Conservation (phyloP, 2,113 vertebrate genomes). For the Sinocyclocheilus anshuiensis region DNA sequence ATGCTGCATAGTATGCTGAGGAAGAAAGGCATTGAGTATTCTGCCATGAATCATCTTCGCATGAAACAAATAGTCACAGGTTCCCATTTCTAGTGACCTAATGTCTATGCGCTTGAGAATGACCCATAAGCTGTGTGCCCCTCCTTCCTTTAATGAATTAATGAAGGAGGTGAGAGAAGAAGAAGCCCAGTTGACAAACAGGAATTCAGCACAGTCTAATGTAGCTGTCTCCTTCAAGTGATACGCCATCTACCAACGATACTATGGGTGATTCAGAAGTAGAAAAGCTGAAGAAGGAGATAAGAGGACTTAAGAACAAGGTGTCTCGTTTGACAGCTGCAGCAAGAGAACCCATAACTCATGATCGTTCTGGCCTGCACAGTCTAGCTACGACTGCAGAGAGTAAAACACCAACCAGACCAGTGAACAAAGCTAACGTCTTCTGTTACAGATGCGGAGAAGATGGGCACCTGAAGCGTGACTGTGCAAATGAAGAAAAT, state of each 20-base stretch:
- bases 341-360: not conserved
- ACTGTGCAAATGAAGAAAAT: slow-evolving; percentile 37
- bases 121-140: slow-evolving; percentile 8
- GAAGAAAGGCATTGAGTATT: not conserved
- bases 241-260: too few relatives aligned
- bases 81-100: not conserved
- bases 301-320: not conserved
- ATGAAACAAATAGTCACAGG: not conserved
- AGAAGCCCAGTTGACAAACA: too few relatives aligned
- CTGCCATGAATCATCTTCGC: not conserved
- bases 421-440: slow-evolving; percentile 20
- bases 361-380: not conserved
- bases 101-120: slow-evolving; percentile 6
- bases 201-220: not conserved
- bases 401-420: not conserved
- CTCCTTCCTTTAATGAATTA: not conserved
- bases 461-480: slow-evolving; percentile 39
- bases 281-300: slow-evolving; percentile 9
- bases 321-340: not conserved
- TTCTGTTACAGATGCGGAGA: slow-evolving; percentile 56
- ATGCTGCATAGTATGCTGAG: slow-evolving; percentile 22
- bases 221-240: not conserved
- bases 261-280: not conserved
- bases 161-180: slow-evolving; percentile 10
- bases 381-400: not conserved